Base-by-base conservation (phyloP, 2,113 vertebrate species). In the Daphoenositta chrysoptera region DNA sequence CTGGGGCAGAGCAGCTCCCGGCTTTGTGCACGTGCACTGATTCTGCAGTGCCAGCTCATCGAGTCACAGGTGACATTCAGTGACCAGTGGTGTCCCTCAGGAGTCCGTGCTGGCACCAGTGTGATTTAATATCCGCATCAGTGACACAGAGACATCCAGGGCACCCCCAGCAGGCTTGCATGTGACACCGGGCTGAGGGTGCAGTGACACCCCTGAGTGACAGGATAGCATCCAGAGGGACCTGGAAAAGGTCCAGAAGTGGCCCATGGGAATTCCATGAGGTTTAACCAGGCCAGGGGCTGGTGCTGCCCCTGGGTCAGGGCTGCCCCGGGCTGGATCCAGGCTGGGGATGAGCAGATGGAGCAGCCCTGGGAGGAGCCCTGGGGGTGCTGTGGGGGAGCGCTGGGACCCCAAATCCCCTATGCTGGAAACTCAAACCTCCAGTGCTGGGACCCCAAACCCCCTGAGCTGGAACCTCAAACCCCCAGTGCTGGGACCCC, bases 11-110 rank as follows among this genome's bases (percentile, higher is more conserved):
- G 33, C 33, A 50, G 37, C 16, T 35, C 44, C 53, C 8, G 35
- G 33, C 21, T 85, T 39, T 44, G 31, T 56, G 35, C 35, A 11
- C 3, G 1, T 50, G 54, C 0, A 0, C 5, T 61, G 35, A 9
- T 7, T 47, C 26, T 61, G 10, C 27, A 40, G 30, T 17, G 21
- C 3, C 1, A 8, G 13, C 30, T 45, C 44, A 8, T 7, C 7
- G 2, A 11, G 22, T 7, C 3, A 26, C 13, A 61, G 19, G 47
- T 13, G 80, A 26, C 33, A 24, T 13, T 35, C 45, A 51, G 45
- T 3, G 45, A 35, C 31, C 26, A 44, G 15, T 44, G 39, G 1
- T 20, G 27, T 26, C 33, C 47, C 80, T 21, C 31, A 51, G 39
- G 11, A 15, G 6, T 40, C 44, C 3, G 17, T 33, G 35, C 42